phyloP scores from a whole-genome alignment of 1,140 invertebrate genomes.

The Calycopis cecrops region DNA sequence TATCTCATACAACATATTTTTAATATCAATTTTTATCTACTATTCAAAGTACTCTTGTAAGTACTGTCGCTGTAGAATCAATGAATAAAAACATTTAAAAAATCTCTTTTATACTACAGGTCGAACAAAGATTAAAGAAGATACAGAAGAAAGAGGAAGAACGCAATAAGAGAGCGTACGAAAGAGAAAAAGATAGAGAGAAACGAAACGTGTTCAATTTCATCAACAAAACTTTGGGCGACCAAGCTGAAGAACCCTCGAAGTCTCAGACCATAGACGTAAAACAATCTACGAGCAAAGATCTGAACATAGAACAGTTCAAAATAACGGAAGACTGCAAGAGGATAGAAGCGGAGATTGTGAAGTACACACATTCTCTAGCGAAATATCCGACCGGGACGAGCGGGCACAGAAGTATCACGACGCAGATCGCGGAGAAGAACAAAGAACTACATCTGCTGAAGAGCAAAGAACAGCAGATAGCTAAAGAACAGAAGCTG shows the following conservation, averaged over 20 bases:
- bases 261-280: slow-evolving; percentile 45
- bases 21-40: too few relatives aligned
- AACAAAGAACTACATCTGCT: slow-evolving; percentile 78
- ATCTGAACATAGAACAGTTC: slow-evolving; percentile 85
- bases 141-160: slow-evolving; percentile 80
- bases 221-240: slow-evolving; percentile 82
- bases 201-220: slow-evolving; percentile 86
- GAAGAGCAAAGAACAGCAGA: slow-evolving; percentile 77
- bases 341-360: slow-evolving; percentile 80
- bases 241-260: slow-evolving; percentile 35
- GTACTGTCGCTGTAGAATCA: too few relatives aligned
- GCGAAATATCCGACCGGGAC: slow-evolving; percentile 76
- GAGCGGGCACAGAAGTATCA: slow-evolving; percentile 76
- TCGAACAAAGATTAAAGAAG: slow-evolving; percentile 81
- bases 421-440: slow-evolving; percentile 76
- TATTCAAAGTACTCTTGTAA: too few relatives aligned
- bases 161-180: slow-evolving; percentile 77
- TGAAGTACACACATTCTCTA: slow-evolving; percentile 79
- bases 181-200: slow-evolving; percentile 75
- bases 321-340: slow-evolving; percentile 84
- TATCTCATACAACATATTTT: too few relatives aligned
- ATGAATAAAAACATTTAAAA: neutral
- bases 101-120: slow-evolving; percentile 69
- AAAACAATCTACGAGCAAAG: slow-evolving; percentile 79
- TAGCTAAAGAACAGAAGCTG: slow-evolving; percentile 81